Conservation (phyloP, 1,140 invertebrate genomes). For the Drosophila arizonae region DNA sequence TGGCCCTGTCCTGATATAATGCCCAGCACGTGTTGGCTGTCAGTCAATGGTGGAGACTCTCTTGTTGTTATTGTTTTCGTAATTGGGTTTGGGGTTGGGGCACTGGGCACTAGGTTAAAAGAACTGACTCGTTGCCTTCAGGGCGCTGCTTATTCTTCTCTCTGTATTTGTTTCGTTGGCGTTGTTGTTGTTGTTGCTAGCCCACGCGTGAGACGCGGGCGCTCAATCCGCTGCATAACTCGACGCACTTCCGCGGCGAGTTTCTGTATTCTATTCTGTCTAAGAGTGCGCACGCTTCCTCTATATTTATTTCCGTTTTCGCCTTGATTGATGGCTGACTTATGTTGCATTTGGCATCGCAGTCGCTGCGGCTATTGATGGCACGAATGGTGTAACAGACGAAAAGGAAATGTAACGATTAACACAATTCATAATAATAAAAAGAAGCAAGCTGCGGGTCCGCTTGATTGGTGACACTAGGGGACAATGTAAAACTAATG, state of each 20-base stretch:
- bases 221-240: slow-evolving; percentile 77
- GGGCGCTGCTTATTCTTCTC: neutral
- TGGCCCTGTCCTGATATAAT: neutral
- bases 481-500: neutral
- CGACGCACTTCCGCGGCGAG: slow-evolving; percentile 72
- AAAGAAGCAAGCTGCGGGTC: slow-evolving; percentile 44
- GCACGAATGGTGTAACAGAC: slow-evolving; percentile 45
- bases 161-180: slow-evolving; percentile 14
- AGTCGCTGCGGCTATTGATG: slow-evolving; percentile 32
- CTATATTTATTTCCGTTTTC: slow-evolving; percentile 77
- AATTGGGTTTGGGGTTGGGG: slow-evolving; percentile 1
- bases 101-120: slow-evolving; percentile 10
- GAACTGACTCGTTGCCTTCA: slow-evolving; percentile 15
- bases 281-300: slow-evolving; percentile 42
- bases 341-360: slow-evolving; percentile 35
- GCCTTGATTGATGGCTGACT: slow-evolving; percentile 72
- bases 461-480: slow-evolving; percentile 16
- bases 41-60: slow-evolving; percentile 5
- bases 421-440: slow-evolving; percentile 58
- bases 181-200: too few relatives aligned
- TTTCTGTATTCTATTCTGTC: neutral
- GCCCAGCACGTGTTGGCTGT: slow-evolving; percentile 30
- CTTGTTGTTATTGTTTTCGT: slow-evolving; percentile 5
- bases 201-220: slow-evolving; percentile 50
- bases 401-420: slow-evolving; percentile 54